A percentile compares a stretch with the other conserved stretches of the same genome.
These are phyloP conservation scores for Pocillopora verrucosa DNA, from an alignment of 64 coral and sea anemone species.

Conservation along the genomic window DNA sequence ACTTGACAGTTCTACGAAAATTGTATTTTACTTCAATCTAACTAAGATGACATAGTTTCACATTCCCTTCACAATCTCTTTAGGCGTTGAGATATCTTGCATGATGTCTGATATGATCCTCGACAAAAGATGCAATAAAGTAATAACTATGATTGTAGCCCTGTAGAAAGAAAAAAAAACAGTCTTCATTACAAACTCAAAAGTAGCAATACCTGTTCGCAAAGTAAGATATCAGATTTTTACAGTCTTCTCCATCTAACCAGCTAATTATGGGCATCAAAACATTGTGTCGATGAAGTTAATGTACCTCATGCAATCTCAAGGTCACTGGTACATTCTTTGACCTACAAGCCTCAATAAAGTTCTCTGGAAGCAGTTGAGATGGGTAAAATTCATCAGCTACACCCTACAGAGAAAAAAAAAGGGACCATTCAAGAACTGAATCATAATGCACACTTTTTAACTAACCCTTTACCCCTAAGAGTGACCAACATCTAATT, in stretches of 20 bases:
- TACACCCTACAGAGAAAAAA: conserved; percentile 47
- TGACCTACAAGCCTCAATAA: conserved; percentile 75
- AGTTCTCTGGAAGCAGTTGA: conserved; percentile 83
- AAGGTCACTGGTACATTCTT: conserved; percentile 62
- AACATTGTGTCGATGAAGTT: neutral
- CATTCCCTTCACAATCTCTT: neutral
- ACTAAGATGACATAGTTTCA: neutral
- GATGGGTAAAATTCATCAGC: conserved; percentile 80
- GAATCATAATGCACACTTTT: too few species aligned
- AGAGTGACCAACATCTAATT: too few species aligned
- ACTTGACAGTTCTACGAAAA: too few species aligned
- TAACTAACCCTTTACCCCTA: too few species aligned
- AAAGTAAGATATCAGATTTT: too few species aligned
- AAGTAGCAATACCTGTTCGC: too few species aligned
- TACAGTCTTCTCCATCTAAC: too few species aligned
- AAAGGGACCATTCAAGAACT: neutral
- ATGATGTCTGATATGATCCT: conserved; percentile 85
- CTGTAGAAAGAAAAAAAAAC: conserved; percentile 43
- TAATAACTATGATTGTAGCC: conserved; percentile 95
- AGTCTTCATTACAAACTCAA: neutral
- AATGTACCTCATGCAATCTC: conserved; percentile 67
- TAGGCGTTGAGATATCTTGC: conserved; percentile 31
- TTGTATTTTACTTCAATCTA: neutral
- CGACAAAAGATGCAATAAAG: conserved; percentile 89
- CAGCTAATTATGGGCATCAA: neutral